Evolutionary conservation across 2,113 vertebrate species (phyloP).

Genomic region (Tragulus kanchil): DNA sequence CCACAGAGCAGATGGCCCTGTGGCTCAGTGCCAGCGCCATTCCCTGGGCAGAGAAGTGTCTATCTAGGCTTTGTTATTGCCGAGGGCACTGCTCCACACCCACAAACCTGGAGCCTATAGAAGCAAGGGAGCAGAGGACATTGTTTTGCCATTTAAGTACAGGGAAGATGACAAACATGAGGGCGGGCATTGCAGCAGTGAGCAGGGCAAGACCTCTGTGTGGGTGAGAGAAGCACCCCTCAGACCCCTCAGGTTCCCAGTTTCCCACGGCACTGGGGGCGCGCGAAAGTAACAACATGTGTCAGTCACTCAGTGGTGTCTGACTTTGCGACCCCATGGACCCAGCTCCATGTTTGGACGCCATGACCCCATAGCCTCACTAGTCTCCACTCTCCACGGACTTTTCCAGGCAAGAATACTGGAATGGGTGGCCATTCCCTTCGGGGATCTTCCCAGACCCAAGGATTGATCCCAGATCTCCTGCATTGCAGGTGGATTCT

Average conservation of each 20-base stretch:
- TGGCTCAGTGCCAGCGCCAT: slow-evolving; percentile 25
- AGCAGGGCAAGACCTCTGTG: accelerated
- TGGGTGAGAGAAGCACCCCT: background rate
- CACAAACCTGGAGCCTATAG: background rate
- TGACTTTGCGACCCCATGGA: background rate
- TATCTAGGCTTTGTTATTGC: background rate
- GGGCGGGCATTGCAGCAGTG: background rate
- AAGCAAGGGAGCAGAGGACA: background rate
- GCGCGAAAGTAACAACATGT: background rate
- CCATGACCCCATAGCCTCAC: background rate
- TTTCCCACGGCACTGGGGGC: background rate
- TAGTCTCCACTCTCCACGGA: background rate
- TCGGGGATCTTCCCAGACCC: background rate
- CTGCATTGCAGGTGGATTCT: background rate
- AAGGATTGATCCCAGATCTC: no score
- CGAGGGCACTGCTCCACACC: background rate
- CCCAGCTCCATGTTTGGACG: no score
- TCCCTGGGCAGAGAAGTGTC: background rate
- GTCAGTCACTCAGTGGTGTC: background rate
- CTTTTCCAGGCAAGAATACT: background rate
- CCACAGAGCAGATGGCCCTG: slow-evolving; percentile 3
- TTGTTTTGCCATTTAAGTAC: background rate
- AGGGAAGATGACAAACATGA: background rate
- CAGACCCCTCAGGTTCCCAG: background rate
- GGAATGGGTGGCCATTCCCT: background rate